Conservation (phyloP, 2,888 invertebrate genomes). For the Agrotis segetum region DNA sequence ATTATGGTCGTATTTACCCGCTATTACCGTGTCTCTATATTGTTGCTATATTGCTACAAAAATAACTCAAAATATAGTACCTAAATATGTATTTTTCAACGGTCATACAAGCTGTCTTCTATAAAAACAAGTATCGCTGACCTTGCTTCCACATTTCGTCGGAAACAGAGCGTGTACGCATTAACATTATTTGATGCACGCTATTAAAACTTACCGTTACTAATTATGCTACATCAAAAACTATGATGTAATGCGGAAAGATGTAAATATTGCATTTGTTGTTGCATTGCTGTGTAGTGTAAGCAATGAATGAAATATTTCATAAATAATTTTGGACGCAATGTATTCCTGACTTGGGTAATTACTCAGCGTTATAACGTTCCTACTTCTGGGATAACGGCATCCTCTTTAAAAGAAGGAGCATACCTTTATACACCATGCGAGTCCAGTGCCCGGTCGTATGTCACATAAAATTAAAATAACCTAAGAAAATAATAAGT, state of each 20-base stretch:
- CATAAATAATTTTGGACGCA: background rate
- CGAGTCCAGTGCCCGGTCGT: no score
- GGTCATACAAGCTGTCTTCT: constrained; percentile 33
- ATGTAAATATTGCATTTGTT: constrained; percentile 44
- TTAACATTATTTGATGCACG: constrained; percentile 68
- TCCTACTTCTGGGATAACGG: background rate
- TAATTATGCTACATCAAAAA: constrained; percentile 56
- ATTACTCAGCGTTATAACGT: background rate
- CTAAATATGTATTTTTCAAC: constrained; percentile 14
- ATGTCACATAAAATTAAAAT: constrained; percentile 3
- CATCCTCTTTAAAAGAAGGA: background rate
- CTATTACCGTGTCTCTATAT: background rate
- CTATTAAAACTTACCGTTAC: constrained; percentile 61
- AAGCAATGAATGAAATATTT: constrained; percentile 16
- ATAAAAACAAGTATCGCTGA: constrained; percentile 57
- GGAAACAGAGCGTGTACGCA: constrained; percentile 73
- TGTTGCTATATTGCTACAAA: background rate
- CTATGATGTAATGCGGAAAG: constrained; percentile 42
- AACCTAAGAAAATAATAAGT: constrained; percentile 1
- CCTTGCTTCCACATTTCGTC: constrained; percentile 76
- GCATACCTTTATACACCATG: background rate
- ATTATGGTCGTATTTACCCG: background rate
- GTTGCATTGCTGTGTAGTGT: constrained; percentile 29
- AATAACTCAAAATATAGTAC: constrained; percentile 14
- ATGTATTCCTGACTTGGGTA: background rate